Conservation (phyloP, 2,113 vertebrate genomes). For the Megalops atlanticus region DNA sequence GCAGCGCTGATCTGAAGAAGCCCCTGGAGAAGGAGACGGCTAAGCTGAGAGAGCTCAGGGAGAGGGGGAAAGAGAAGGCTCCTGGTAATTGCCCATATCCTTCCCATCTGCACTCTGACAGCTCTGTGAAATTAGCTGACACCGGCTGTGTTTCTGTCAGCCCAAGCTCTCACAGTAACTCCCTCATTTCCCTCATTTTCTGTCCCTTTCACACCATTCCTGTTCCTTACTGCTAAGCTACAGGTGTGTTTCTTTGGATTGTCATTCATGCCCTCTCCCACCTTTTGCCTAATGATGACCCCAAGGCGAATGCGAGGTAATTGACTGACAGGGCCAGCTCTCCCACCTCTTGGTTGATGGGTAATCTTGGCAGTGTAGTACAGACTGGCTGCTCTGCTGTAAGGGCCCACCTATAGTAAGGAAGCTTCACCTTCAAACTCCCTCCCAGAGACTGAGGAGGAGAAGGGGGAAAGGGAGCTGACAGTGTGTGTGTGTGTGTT, state of each 20-base stretch:
- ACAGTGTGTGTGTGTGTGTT: slow-evolving; percentile 44
- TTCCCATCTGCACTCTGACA: background rate
- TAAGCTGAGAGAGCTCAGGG: slow-evolving; percentile 82
- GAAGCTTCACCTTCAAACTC: slow-evolving; percentile 31
- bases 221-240: background rate
- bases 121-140: background rate
- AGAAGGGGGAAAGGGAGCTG: slow-evolving; percentile 37
- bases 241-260: background rate
- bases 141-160: background rate
- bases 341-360: slow-evolving; percentile 51
- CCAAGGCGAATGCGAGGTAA: slow-evolving; percentile 67
- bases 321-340: slow-evolving; percentile 49
- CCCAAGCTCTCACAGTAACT: background rate
- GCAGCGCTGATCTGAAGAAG: slow-evolving; percentile 78
- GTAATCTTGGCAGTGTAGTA: slow-evolving; percentile 69
- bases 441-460: slow-evolving; percentile 48
- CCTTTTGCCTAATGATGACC: slow-evolving; percentile 65
- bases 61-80: slow-evolving; percentile 42
- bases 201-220: background rate
- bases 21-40: slow-evolving; percentile 83
- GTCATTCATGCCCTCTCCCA: too few relatives aligned
- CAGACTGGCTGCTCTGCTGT: slow-evolving; percentile 66
- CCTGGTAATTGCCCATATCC: slow-evolving; percentile 52
- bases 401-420: slow-evolving; percentile 65
- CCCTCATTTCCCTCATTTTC: background rate